Evolutionary conservation across 2,113 vertebrate species (phyloP).

Genomic region (Eleginops maclovinus): DNA sequence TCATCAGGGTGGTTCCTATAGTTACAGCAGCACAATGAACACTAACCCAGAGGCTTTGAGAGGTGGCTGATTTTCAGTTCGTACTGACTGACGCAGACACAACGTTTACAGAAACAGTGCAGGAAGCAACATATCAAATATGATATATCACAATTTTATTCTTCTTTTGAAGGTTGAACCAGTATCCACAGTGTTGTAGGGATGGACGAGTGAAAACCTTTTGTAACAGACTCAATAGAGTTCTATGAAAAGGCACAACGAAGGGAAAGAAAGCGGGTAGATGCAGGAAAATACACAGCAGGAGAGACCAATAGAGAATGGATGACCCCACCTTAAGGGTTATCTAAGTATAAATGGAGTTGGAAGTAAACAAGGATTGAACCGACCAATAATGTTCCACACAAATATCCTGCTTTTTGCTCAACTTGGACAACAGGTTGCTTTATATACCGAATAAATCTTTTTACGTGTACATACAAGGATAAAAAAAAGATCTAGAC

Average conservation of each 20-base stretch:
- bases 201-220: background rate
- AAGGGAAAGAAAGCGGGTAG: background rate
- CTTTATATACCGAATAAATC: background rate
- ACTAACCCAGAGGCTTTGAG: constrained; percentile 3
- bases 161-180: background rate
- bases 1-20: constrained; percentile 49
- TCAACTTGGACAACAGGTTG: background rate
- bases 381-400: background rate
- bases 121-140: constrained; percentile 5
- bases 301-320: constrained; percentile 15
- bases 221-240: constrained; percentile 7
- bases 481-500: background rate
- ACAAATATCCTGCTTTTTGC: background rate
- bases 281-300: constrained; percentile 12
- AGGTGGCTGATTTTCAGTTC: constrained; percentile 26
- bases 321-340: constrained; percentile 11
- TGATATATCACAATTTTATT: constrained; percentile 2
- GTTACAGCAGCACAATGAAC: constrained; percentile 39
- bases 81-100: constrained; percentile 19
- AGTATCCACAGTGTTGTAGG: background rate
- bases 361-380: background rate
- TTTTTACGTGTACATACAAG: background rate
- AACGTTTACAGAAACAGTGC: constrained; percentile 32
- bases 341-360: constrained; percentile 38
- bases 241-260: constrained; percentile 13